phyloP scores from a whole-genome alignment of 2,888 invertebrate species.

The Lasioglossum villosulum region DNA sequence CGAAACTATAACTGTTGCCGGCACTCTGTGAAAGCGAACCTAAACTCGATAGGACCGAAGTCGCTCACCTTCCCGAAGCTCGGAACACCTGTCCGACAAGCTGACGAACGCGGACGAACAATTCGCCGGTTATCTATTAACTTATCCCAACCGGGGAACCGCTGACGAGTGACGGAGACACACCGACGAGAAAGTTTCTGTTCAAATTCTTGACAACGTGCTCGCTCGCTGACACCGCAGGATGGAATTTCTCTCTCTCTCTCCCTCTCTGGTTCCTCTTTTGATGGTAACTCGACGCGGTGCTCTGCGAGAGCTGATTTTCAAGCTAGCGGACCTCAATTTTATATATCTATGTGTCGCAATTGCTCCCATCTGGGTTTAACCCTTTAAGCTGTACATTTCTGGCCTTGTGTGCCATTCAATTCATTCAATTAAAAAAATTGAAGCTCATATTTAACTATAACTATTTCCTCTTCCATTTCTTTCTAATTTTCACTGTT shows the following conservation, averaged over 20 bases:
- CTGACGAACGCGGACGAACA: not conserved
- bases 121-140: not conserved
- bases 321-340: not conserved
- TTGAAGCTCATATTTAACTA: too few relatives aligned
- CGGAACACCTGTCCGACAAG: constrained; percentile 11
- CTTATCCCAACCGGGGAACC: not conserved
- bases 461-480: too few relatives aligned
- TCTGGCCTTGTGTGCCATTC: too few relatives aligned
- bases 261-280: not conserved
- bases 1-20: constrained; percentile 17
- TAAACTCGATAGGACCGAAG: constrained; percentile 4
- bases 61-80: not conserved
- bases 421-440: too few relatives aligned
- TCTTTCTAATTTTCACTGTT: too few relatives aligned
- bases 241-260: not conserved
- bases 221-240: not conserved
- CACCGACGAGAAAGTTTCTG: not conserved
- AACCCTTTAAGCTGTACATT: not conserved
- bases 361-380: not conserved
- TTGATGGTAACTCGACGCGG: not conserved
- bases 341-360: not conserved
- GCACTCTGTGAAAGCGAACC: constrained; percentile 10
- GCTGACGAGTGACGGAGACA: not conserved
- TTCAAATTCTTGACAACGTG: not conserved
- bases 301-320: not conserved